Percentiles rank a stretch among this genome's conserved stretches.
phyloP scores from a whole-genome alignment of 2,113 vertebrate species.

The Leptocoma aspasia region DNA sequence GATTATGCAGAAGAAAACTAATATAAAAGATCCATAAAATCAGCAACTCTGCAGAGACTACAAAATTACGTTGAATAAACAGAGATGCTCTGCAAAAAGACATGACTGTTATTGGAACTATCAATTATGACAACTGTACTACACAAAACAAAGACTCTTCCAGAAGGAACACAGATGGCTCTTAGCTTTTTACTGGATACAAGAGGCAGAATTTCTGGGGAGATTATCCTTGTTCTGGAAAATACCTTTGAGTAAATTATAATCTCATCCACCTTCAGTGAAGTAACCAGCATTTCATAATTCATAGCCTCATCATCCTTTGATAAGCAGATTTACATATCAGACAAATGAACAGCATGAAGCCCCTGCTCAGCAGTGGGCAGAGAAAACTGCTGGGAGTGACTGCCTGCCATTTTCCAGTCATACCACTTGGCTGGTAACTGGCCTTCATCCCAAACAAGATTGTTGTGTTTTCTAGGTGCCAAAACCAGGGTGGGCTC shows the following conservation, averaged over 20 bases:
- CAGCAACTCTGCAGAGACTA: neutral
- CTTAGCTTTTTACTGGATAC: neutral
- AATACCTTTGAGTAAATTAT: neutral
- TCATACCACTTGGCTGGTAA: neutral
- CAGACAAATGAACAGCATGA: neutral
- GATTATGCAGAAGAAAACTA: neutral
- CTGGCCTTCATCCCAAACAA: neutral
- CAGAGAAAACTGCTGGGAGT: neutral
- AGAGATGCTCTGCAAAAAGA: neutral
- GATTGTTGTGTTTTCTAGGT: neutral
- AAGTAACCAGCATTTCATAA: neutral
- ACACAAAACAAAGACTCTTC: neutral
- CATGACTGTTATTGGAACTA: neutral
- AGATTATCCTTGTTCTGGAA: neutral
- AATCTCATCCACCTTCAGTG: neutral
- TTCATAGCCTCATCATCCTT: neutral
- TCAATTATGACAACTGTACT: neutral
- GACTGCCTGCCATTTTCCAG: neutral
- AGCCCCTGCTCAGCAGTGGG: neutral
- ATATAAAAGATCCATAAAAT: neutral
- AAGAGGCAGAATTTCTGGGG: neutral
- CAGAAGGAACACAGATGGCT: neutral
- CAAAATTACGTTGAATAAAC: neutral
- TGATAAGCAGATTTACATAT: conserved; percentile 5
- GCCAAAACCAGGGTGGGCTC: neutral